phyloP scores from a whole-genome alignment of 64 coral and sea anemone genomes.

The Hydrozoanthus tunicans region DNA sequence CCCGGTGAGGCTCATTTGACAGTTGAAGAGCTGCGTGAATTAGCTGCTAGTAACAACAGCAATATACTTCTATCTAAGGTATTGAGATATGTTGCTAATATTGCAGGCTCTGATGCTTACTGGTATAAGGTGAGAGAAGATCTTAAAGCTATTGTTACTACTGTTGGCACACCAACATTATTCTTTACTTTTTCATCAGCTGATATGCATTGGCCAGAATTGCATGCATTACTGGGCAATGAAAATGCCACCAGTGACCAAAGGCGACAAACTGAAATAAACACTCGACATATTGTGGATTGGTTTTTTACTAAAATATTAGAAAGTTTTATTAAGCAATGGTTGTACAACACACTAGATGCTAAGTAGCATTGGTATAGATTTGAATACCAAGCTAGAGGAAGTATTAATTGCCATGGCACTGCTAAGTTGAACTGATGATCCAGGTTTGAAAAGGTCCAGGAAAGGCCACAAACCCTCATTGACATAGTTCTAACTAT shows the following conservation, averaged over 20 bases:
- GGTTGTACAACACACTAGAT: constrained; percentile 39
- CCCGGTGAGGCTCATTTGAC: constrained; percentile 54
- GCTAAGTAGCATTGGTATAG: constrained; percentile 33
- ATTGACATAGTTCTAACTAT: constrained; percentile 29
- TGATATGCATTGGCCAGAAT: constrained; percentile 51
- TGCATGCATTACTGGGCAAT: constrained; percentile 46
- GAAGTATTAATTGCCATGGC: constrained; percentile 8
- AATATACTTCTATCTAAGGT: constrained; percentile 49
- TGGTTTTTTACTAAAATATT: constrained; percentile 20
- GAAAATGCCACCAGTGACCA: constrained; percentile 47
- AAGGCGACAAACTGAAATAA: constrained; percentile 55
- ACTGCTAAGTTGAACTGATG: constrained; percentile 7
- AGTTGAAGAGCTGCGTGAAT: constrained; percentile 51
- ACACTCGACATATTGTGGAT: constrained; percentile 49
- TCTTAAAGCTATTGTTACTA: constrained; percentile 61
- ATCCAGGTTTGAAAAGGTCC: background rate
- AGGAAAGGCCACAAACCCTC: constrained; percentile 17
- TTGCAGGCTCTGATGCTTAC: constrained; percentile 48
- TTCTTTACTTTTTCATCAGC: constrained; percentile 40
- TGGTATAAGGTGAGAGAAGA: constrained; percentile 55
- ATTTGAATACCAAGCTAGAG: constrained; percentile 16
- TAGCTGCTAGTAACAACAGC: constrained; percentile 42
- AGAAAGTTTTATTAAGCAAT: constrained; percentile 12
- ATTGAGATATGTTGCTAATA: constrained; percentile 45
- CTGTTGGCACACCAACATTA: constrained; percentile 56